phyloP scores from a whole-genome alignment of 2,888 invertebrate genomes.

The Mesorhabditis belari region DNA sequence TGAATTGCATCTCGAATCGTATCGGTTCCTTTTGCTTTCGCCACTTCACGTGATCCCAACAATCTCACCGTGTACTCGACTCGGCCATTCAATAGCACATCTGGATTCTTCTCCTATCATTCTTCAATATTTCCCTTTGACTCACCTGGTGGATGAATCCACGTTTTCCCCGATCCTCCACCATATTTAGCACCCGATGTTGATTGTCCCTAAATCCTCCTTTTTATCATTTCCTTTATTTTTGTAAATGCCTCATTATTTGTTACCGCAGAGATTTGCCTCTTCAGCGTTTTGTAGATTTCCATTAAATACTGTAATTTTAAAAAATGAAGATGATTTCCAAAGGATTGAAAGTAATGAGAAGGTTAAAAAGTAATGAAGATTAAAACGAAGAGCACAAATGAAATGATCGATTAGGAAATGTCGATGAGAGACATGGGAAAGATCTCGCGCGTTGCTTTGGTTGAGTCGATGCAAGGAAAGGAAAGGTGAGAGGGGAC shows the following conservation, averaged over 20 bases:
- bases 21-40: slow-evolving; percentile 92
- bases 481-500: not conserved
- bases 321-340: not conserved
- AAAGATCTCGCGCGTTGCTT: not conserved
- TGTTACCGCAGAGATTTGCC: slow-evolving; percentile 36
- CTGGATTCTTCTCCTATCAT: slow-evolving; percentile 58
- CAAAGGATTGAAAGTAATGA: not conserved
- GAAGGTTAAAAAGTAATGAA: too few species aligned
- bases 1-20: slow-evolving; percentile 94
- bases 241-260: not conserved
- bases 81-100: slow-evolving; percentile 84
- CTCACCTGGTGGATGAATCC: slow-evolving; percentile 47
- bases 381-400: slow-evolving; percentile 4
- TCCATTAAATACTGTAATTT: slow-evolving; percentile 15
- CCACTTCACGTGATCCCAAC: slow-evolving; percentile 87
- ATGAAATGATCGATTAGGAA: not conserved
- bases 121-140: not conserved
- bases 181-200: slow-evolving; percentile 17
- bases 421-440: not conserved
- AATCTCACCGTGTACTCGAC: slow-evolving; percentile 97
- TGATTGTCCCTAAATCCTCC: slow-evolving; percentile 7
- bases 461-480: not conserved
- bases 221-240: slow-evolving; percentile 1
- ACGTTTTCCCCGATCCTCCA: slow-evolving; percentile 29
- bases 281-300: slow-evolving; percentile 44